Percentiles rank a stretch among this genome's conserved stretches.
phyloP scores from a whole-genome alignment of 2,888 invertebrate genomes.

The Epinotia ramella region DNA sequence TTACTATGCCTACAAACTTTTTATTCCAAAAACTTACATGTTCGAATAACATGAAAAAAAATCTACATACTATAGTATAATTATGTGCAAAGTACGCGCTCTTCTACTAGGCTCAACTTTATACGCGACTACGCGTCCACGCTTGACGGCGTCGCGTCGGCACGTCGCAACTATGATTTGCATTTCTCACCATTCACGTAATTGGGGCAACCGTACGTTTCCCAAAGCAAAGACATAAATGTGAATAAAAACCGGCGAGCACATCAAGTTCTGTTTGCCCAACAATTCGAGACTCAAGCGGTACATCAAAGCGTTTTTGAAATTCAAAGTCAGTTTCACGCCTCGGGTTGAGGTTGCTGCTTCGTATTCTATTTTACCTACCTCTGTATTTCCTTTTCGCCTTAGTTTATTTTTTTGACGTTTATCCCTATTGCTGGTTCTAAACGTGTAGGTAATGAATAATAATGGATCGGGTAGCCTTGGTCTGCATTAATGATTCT shows the following conservation, averaged over 20 bases:
- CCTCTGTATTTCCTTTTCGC: conserved; percentile 48
- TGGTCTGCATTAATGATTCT: conserved; percentile 25
- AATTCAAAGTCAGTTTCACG: conserved; percentile 61
- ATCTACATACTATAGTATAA: background rate
- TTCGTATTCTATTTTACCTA: conserved; percentile 51
- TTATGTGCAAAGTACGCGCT: background rate
- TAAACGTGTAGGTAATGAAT: conserved; percentile 31
- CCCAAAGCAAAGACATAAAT: conserved; percentile 39
- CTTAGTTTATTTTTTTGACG: conserved; percentile 47
- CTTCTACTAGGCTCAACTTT: conserved; percentile 10
- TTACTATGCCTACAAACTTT: no score
- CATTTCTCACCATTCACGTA: conserved; percentile 32
- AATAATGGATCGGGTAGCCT: conserved; percentile 27
- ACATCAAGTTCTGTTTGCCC: conserved; percentile 56
- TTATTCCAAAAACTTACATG: background rate
- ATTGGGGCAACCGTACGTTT: conserved; percentile 28
- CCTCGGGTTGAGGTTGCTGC: conserved; percentile 51
- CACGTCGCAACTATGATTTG: conserved; percentile 31
- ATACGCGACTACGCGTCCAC: conserved; percentile 9
- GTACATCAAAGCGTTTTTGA: conserved; percentile 63
- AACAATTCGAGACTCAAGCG: conserved; percentile 60
- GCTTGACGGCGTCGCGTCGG: background rate
- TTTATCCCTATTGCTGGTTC: conserved; percentile 45
- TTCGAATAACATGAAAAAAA: background rate
- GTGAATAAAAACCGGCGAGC: conserved; percentile 51